Base-by-base conservation (phyloP, 1,140 invertebrate genomes). In the Drosophila littoralis region DNA sequence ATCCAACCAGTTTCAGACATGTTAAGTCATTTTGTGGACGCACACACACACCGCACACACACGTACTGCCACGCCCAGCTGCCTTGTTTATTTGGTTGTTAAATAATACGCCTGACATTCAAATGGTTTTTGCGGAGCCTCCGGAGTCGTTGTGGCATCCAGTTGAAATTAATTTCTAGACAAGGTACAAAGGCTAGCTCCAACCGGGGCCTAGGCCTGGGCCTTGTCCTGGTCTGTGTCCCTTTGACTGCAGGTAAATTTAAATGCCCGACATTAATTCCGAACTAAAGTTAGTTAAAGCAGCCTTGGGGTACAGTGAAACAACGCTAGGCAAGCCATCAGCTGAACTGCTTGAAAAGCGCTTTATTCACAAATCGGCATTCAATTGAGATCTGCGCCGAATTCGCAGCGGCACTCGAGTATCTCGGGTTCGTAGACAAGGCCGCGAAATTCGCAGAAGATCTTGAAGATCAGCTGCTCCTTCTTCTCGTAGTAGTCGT, bases 151-250 rank as follows among this genome's bases (percentile, higher is more conserved):
- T 72, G 63, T 54, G 79, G 67, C 59, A 69, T 86, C 78, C 78
- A 73, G 75, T 81, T 86, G 69, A 86, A 86, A 86, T 88, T 82
- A 88, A 86, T 86, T 79, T 22, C 51, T 46, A 58, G 75, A 68
- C 33, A 54, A 66, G 68, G 64, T 60, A 66, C 42, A 57, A 51
- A 63, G 55, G n/a, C 43, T n/a, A 46, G 43, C n/a, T 15, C 7
- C 9, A 33, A 32, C 48, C 28, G 10, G 17, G 22, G 46, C 28
- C 9, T 6, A 5, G 8, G 33, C 35, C 36, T 52, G 61, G 36
- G 5, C 45, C n/a, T n/a, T 17, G 17, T 17, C 17, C 17, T 17
- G 33, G 38, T 5, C 40, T 13, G n/a, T 0, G 40, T 2, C 40
- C 40, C 40, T 50, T 28, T 32, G n/a, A 50, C 12, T 33, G 46